These are phyloP conservation scores for Lates calcarifer DNA, from an alignment of 2,113 vertebrate genomes.

Conservation along the genomic window DNA sequence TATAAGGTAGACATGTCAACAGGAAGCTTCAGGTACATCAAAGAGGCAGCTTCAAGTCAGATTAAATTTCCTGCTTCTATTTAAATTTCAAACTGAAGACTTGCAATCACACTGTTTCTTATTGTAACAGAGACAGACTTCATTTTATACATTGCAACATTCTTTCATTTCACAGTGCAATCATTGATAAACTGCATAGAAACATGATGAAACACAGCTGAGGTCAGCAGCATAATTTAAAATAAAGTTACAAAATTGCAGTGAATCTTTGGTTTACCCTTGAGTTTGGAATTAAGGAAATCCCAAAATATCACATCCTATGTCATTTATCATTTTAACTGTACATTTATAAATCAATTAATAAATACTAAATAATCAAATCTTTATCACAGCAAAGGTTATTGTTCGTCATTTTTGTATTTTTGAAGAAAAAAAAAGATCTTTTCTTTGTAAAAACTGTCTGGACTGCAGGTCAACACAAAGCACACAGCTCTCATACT, in stretches of 20 bases:
- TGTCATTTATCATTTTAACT: background rate
- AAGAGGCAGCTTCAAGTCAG: slow-evolving; percentile 10
- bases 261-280: slow-evolving; percentile 28
- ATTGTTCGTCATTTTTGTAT: background rate
- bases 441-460: slow-evolving; percentile 13
- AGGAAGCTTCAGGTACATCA: slow-evolving; percentile 23
- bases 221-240: slow-evolving; percentile 22
- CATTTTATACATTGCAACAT: slow-evolving; percentile 5
- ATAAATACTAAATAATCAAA: background rate
- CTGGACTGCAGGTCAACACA: slow-evolving; percentile 16
- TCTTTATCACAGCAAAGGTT: background rate
- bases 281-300: slow-evolving; percentile 9
- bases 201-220: slow-evolving; percentile 12
- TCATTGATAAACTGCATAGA: slow-evolving; percentile 25
- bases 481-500: slow-evolving; percentile 16
- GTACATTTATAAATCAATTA: background rate
- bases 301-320: background rate
- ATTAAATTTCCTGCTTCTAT: background rate
- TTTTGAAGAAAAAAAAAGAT: background rate
- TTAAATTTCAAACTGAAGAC: slow-evolving; percentile 16
- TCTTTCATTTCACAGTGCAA: slow-evolving; percentile 30
- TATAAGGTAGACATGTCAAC: background rate
- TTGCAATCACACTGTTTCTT: slow-evolving; percentile 1
- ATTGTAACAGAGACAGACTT: background rate
- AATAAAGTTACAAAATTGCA: slow-evolving; percentile 13